Percentiles rank a stretch among this genome's conserved stretches.
phyloP scores from a whole-genome alignment of 2,888 invertebrate genomes.

The Hypolimnas misippus region DNA sequence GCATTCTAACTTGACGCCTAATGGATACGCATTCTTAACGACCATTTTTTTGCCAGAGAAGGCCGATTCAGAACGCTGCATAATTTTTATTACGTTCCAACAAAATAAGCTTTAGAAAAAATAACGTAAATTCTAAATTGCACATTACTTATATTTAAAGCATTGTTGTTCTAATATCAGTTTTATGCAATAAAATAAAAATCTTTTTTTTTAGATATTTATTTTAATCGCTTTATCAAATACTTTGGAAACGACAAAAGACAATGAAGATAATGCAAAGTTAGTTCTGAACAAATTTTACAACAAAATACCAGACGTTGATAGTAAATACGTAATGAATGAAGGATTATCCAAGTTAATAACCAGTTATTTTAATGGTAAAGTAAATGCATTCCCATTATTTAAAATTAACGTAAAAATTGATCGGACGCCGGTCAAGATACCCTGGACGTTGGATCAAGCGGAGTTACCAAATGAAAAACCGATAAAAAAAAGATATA shows the following conservation, averaged over 20 bases:
- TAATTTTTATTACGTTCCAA: no score
- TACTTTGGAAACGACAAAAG: conserved; percentile 48
- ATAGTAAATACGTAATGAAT: conserved; percentile 63
- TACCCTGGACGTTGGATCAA: conserved; percentile 65
- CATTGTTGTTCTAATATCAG: no score
- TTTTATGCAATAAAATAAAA: not conserved
- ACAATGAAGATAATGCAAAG: conserved; percentile 53
- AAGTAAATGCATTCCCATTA: conserved; percentile 66
- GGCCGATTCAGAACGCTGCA: no score
- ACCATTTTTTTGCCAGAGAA: no score
- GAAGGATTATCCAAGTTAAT: conserved; percentile 61
- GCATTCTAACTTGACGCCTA: no score
- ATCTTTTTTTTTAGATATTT: conserved; percentile 19
- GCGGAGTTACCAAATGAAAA: conserved; percentile 33
- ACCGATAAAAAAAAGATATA: conserved; percentile 45
- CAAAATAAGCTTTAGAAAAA: no score
- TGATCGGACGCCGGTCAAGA: conserved; percentile 67
- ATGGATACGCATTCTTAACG: no score
- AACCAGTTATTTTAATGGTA: conserved; percentile 60
- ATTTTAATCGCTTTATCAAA: conserved; percentile 30
- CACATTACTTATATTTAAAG: no score
- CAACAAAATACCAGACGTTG: conserved; percentile 59
- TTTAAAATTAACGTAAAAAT: conserved; percentile 67
- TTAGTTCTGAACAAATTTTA: conserved; percentile 57
- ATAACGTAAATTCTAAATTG: no score